Percentiles rank a stretch among this genome's conserved stretches.
phyloP scores from a whole-genome alignment of 2,888 invertebrate species.

The Trissolcus brochymenae region DNA sequence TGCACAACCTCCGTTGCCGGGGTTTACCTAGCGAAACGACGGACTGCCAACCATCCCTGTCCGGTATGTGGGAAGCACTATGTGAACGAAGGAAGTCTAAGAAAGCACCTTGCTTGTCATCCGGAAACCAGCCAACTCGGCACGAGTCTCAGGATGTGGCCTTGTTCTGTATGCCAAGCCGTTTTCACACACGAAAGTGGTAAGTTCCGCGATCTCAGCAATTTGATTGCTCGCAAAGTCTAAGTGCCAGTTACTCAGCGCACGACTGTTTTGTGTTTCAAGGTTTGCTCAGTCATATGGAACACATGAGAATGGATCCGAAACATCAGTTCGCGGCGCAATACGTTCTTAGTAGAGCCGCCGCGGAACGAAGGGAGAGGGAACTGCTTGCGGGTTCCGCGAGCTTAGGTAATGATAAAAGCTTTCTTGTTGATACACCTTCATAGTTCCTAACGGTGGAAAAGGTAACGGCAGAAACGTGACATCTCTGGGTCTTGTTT shows the following conservation, averaged over 20 bases:
- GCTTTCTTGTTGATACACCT: constrained; percentile 1
- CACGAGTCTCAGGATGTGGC: constrained; percentile 95
- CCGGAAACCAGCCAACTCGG: constrained; percentile 92
- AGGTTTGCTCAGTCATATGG: constrained; percentile 96
- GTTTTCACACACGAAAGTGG: constrained; percentile 97
- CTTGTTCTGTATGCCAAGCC: constrained; percentile 95
- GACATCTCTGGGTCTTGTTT: too few relatives aligned
- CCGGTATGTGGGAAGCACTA: constrained; percentile 97
- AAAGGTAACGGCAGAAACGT: constrained; percentile 18
- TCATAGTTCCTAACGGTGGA: constrained; percentile 6
- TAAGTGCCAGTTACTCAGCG: constrained; percentile 22
- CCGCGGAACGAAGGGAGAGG: constrained; percentile 91
- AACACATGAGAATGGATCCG: constrained; percentile 97
- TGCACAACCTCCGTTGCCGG: constrained; percentile 77
- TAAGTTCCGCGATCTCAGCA: constrained; percentile 76
- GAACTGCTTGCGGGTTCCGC: constrained; percentile 81
- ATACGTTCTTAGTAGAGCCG: constrained; percentile 92
- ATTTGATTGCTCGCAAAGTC: constrained; percentile 17
- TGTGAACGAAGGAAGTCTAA: constrained; percentile 93
- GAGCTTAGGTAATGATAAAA: constrained; percentile 68
- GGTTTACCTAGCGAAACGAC: constrained; percentile 91
- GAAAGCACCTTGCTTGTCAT: constrained; percentile 95
- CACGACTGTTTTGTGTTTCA: constrained; percentile 32
- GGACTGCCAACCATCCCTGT: constrained; percentile 96
- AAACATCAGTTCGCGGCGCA: constrained; percentile 97